These are phyloP conservation scores for Cacoxenus indagator DNA, from an alignment of 2,888 invertebrate species.

Conservation along the genomic window DNA sequence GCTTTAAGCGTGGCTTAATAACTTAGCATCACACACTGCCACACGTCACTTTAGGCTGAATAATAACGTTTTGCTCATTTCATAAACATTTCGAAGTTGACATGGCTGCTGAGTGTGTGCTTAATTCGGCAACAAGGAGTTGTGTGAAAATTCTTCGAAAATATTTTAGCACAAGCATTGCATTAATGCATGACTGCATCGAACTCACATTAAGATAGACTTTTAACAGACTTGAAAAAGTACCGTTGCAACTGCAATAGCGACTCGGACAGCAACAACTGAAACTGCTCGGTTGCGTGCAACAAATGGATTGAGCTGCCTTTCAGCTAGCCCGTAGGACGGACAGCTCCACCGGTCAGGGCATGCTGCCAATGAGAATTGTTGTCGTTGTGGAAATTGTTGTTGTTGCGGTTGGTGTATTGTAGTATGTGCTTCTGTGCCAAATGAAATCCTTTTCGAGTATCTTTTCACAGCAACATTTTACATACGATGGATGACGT, in stretches of 20 bases:
- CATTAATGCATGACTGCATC: slow-evolving; percentile 18
- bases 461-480: background rate
- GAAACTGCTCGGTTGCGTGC: too few relatives aligned
- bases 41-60: too few relatives aligned
- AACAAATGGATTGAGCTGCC: background rate
- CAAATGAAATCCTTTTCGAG: background rate
- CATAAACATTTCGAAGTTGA: too few relatives aligned
- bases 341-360: background rate
- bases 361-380: background rate
- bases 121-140: too few relatives aligned
- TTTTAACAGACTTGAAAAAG: slow-evolving; percentile 2
- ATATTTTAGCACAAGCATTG: slow-evolving; percentile 6
- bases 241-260: background rate
- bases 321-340: background rate
- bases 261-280: background rate
- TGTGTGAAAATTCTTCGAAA: background rate
- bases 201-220: background rate
- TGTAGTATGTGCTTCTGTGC: slow-evolving; percentile 18
- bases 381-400: slow-evolving; percentile 1
- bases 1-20: too few relatives aligned
- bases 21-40: too few relatives aligned
- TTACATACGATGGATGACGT: slow-evolving; percentile 39
- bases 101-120: too few relatives aligned
- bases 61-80: too few relatives aligned
- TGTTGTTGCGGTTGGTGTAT: background rate